Conservation (phyloP, 2,888 invertebrate species). For the Rotaria sp. region DNA sequence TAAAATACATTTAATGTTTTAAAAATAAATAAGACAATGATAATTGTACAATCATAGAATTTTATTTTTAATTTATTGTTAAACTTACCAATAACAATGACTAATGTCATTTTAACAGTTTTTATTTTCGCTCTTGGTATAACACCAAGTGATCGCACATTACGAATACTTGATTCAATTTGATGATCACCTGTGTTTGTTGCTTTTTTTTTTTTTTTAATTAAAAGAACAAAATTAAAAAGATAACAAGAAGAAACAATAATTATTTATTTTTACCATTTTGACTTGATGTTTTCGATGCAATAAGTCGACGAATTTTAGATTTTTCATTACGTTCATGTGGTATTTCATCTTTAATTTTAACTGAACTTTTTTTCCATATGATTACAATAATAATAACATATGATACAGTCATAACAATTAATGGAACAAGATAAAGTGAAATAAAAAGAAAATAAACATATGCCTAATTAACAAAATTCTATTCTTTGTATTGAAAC, state of each 20-base stretch:
- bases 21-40: too few species aligned
- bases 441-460: constrained; percentile 12
- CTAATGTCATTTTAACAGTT: constrained; percentile 53
- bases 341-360: not conserved
- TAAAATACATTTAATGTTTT: too few species aligned
- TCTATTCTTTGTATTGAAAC: not conserved
- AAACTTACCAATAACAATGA: constrained; percentile 51
- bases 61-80: not conserved
- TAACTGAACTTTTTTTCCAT: constrained; percentile 73
- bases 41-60: too few species aligned
- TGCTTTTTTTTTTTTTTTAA: constrained; percentile 43
- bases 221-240: constrained; percentile 44
- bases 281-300: constrained; percentile 39
- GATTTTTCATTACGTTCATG: not conserved
- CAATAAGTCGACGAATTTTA: not conserved
- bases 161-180: constrained; percentile 41
- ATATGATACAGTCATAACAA: constrained; percentile 81
- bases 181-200: constrained; percentile 45
- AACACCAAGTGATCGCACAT: constrained; percentile 44
- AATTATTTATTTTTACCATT: constrained; percentile 45
- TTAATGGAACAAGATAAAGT: constrained; percentile 63
- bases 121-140: constrained; percentile 52
- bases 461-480: not conserved
- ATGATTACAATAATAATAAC: constrained; percentile 81
- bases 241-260: not conserved